Base-by-base conservation (phyloP, 1,140 invertebrate genomes). In the Caenorhabditis remanei region DNA sequence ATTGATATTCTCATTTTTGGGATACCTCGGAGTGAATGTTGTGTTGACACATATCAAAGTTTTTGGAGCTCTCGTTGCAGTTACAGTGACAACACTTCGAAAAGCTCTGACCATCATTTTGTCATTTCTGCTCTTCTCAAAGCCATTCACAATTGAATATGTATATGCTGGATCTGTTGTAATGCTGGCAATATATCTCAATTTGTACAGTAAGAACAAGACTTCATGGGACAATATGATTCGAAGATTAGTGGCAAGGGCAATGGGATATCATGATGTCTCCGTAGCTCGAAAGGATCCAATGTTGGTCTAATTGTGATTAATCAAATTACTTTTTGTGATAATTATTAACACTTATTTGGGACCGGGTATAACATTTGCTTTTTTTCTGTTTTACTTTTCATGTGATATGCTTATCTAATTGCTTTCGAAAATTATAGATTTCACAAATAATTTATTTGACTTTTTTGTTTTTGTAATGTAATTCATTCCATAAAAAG, bases 141-240 rank as follows among this genome's bases (percentile, higher is more conserved):
- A 98, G 93, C 97, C 97, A 8, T 98, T 98, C 91, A 96, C 96
- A 14, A 94, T 96, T 87, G 96, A 97, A 96, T 97, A 94, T 95
- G 91, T 97, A 5, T 98, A 96, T 96, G 96, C 96, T 0, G 96
- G 96, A 16, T 91, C 96, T 65, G 93, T 98, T 11, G 96, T 98
- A 2, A 93, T 97, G 4, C 88, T 96, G 13, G 97, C 96, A 14
- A 97, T 98, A 92, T 97, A 97, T 93, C 93, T 98, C 8, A 98
- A 97, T 93, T 94, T 97, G 14, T 96, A 96, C 90, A 96, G 87
- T 50, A 91, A 91, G 87, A 94, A 94, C 90, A 92, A 93, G 85
- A 82, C 83, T 16, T 90, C 90, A 61, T 93, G 93, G 92, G 92
- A 94, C 58, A 63, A 79, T 50, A 79, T 79, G 71, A 43, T 43